phyloP scores from a whole-genome alignment of 2,888 invertebrate species.

The Drosophila mulleri region DNA sequence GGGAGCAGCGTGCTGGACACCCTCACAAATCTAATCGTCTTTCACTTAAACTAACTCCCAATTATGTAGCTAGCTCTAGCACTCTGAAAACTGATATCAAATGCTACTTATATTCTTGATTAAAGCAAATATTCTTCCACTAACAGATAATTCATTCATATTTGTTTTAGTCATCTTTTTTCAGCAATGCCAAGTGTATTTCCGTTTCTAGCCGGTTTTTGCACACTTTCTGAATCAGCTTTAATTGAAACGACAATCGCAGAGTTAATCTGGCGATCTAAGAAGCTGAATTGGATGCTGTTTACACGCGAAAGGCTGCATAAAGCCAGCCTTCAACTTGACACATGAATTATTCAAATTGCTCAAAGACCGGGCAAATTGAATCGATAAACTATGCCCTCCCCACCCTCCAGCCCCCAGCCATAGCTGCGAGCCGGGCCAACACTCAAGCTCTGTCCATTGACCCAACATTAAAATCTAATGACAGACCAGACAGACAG shows the following conservation, averaged over 20 bases:
- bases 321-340: slow-evolving; percentile 69
- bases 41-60: slow-evolving; percentile 9
- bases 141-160: slow-evolving; percentile 12
- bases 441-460: slow-evolving; percentile 59
- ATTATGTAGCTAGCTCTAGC: slow-evolving; percentile 20
- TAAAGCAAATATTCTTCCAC: slow-evolving; percentile 34
- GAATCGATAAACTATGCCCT: slow-evolving; percentile 53
- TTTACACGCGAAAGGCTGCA: slow-evolving; percentile 56
- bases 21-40: slow-evolving; percentile 43
- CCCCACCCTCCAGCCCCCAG: slow-evolving; percentile 5
- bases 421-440: not conserved
- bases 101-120: slow-evolving; percentile 28
- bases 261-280: slow-evolving; percentile 59
- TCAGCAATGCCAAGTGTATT: slow-evolving; percentile 37
- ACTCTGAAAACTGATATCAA: slow-evolving; percentile 20
- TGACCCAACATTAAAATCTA: slow-evolving; percentile 70
- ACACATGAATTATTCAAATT: slow-evolving; percentile 71
- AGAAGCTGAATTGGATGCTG: slow-evolving; percentile 44
- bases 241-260: slow-evolving; percentile 56
- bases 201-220: slow-evolving; percentile 64
- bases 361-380: slow-evolving; percentile 51
- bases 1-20: slow-evolving; percentile 66
- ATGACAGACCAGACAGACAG: slow-evolving; percentile 47
- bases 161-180: not conserved
- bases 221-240: slow-evolving; percentile 35